Conservation (phyloP, 1,140 invertebrate genomes). For the Apocrypta bakeri region DNA sequence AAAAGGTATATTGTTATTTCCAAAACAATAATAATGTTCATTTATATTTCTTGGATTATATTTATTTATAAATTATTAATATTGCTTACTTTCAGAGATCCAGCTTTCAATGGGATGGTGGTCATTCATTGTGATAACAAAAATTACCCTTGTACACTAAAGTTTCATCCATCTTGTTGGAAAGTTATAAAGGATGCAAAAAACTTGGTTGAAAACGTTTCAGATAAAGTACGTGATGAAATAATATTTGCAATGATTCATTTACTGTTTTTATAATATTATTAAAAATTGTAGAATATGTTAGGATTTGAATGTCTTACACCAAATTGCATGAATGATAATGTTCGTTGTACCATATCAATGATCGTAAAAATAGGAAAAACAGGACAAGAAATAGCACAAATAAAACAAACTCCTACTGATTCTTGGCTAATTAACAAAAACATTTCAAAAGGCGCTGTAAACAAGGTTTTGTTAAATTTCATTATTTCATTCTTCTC, state of each 20-base stretch:
- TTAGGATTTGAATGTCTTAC: conserved; percentile 56
- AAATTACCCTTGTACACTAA: conserved; percentile 55
- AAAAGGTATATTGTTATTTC: conserved; percentile 53
- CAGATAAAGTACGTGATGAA: conserved; percentile 53
- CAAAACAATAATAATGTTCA: not conserved
- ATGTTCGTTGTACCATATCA: conserved; percentile 50
- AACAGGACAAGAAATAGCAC: conserved; percentile 47
- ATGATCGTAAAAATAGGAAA: conserved; percentile 54
- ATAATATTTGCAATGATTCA: conserved; percentile 1
- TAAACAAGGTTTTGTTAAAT: conserved; percentile 45
- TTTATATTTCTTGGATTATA: not conserved
- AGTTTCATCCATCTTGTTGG: conserved; percentile 61
- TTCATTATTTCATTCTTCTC: not conserved
- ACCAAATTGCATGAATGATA: conserved; percentile 54
- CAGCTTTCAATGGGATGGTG: conserved; percentile 63
- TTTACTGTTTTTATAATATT: conserved; percentile 19
- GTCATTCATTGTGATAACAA: conserved; percentile 59
- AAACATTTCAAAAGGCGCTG: conserved; percentile 36
- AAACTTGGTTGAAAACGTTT: conserved; percentile 48
- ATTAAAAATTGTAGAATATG: conserved; percentile 53
- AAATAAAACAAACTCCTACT: conserved; percentile 11
- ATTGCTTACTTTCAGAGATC: conserved; percentile 56
- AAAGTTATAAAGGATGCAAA: conserved; percentile 56
- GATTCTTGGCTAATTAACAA: not conserved
- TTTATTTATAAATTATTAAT: not conserved